Conservation (phyloP, 2,113 vertebrate species). For the Phylloscopus whistleri region DNA sequence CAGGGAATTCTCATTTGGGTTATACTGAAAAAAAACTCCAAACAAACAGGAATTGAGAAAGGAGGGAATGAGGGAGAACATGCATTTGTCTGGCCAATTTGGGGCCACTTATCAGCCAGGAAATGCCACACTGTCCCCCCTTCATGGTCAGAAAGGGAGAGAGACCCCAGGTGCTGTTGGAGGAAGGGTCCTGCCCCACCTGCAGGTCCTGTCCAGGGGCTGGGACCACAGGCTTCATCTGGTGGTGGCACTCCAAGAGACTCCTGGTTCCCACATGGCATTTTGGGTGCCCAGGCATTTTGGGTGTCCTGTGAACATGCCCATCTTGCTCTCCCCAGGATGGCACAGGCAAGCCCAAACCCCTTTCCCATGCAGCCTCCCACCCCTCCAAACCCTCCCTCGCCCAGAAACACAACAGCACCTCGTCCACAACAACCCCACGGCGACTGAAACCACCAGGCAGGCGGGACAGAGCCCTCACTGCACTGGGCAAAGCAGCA, state of each 20-base stretch:
- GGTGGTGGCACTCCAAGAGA: neutral
- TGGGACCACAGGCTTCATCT: neutral
- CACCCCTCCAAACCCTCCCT: neutral
- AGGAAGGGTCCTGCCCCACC: neutral
- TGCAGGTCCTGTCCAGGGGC: fast-evolving
- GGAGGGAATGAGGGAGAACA: neutral
- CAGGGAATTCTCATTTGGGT: neutral
- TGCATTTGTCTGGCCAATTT: neutral
- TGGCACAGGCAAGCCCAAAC: neutral
- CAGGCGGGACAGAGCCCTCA: neutral
- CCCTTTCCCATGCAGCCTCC: neutral
- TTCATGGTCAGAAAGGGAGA: neutral
- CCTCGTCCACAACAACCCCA: neutral
- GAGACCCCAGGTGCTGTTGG: fast-evolving
- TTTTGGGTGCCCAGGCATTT: neutral
- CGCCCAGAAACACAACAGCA: neutral
- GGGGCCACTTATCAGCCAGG: neutral
- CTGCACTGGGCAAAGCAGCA: neutral
- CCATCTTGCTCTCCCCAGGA: neutral
- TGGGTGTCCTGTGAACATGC: neutral
- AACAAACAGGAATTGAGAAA: neutral
- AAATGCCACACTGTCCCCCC: neutral
- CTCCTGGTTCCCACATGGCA: neutral
- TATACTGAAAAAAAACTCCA: neutral
- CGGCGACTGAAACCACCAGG: neutral